Evolutionary conservation across 1,140 invertebrate species (phyloP).

Genomic region (Venturia canescens): DNA sequence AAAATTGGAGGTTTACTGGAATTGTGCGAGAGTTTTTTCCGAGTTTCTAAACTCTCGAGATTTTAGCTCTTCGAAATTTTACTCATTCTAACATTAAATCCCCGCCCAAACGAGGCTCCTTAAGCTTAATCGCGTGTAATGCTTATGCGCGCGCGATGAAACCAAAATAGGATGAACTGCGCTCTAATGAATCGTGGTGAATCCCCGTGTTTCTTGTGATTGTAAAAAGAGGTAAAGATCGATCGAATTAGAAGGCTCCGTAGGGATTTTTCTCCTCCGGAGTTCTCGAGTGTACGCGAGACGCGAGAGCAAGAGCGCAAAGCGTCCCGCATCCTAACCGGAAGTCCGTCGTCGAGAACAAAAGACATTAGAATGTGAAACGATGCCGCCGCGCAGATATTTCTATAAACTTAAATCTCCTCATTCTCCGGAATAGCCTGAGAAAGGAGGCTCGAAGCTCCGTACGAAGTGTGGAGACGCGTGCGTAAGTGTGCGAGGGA

Average conservation of each 20-base stretch:
- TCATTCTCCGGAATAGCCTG: neutral
- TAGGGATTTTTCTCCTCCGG: no score
- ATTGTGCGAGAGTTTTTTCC: no score
- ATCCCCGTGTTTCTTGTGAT: neutral
- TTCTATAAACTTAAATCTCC: neutral
- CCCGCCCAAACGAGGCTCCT: no score
- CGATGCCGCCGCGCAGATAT: neutral
- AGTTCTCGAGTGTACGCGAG: no score
- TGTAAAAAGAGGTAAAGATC: neutral
- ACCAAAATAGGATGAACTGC: neutral
- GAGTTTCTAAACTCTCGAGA: no score
- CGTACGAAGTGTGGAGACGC: neutral
- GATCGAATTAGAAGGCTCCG: neutral
- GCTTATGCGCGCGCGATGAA: neutral
- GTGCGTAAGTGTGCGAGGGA: neutral
- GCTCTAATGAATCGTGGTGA: neutral
- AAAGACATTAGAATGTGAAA: neutral
- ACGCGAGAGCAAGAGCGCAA: neutral
- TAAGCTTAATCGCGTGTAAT: no score
- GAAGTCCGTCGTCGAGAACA: neutral
- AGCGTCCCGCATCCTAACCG: neutral
- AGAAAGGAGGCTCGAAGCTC: neutral
- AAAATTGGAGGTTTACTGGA: no score
- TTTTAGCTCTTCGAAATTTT: no score
- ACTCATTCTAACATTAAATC: no score